phyloP scores from a whole-genome alignment of 2,888 invertebrate genomes.

The Lymantria dispar region DNA sequence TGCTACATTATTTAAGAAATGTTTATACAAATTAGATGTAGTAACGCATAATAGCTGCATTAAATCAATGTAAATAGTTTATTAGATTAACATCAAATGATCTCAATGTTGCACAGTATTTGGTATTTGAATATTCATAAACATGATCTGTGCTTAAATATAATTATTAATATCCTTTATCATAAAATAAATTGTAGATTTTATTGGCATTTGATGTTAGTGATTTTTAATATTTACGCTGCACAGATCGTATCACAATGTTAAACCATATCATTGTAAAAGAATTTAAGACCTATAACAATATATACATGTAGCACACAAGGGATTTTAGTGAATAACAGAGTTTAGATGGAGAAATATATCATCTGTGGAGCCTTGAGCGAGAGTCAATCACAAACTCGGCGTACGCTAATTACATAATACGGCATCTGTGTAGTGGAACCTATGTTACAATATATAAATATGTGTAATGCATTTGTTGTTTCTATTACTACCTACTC shows the following conservation, averaged over 20 bases:
- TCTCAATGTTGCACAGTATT: slow-evolving; percentile 72
- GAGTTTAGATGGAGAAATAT: no score
- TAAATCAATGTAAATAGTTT: neutral
- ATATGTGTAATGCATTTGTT: neutral
- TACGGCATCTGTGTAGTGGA: no score
- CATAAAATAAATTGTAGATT: neutral
- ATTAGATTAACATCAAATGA: slow-evolving; percentile 48
- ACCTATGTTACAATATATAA: neutral
- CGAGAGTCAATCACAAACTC: no score
- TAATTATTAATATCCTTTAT: slow-evolving; percentile 25
- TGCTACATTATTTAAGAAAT: neutral
- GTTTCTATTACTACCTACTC: neutral
- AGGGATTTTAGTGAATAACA: no score
- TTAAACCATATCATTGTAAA: no score
- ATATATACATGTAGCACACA: no score
- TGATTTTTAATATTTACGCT: neutral
- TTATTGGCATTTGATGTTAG: slow-evolving; percentile 1
- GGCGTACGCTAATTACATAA: no score
- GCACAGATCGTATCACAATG: no score
- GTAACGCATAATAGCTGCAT: neutral
- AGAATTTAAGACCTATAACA: no score
- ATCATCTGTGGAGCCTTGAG: no score
- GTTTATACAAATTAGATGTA: neutral
- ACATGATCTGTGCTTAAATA: slow-evolving; percentile 15
- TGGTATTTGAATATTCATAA: slow-evolving; percentile 35